These are phyloP conservation scores for Poecile atricapillus DNA, from an alignment of 2,113 vertebrate species.

Conservation along the genomic window DNA sequence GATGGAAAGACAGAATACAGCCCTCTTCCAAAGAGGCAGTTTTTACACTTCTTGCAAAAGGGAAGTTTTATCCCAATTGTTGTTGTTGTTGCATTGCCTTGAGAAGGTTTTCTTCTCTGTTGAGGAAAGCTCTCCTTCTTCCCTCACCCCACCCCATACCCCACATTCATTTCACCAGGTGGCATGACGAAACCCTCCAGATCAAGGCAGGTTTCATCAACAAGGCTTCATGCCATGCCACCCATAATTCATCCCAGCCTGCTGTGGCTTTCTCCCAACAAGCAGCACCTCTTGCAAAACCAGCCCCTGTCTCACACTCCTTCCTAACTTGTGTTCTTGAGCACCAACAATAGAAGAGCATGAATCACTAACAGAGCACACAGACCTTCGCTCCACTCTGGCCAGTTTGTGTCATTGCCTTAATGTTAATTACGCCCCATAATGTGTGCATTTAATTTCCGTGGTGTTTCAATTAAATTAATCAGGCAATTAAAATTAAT, in stretches of 20 bases:
- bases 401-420: conserved; percentile 54
- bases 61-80: not conserved
- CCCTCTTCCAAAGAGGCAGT: not conserved
- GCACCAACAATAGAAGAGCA: not conserved
- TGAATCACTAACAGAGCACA: conserved; percentile 23
- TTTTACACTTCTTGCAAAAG: conserved; percentile 3
- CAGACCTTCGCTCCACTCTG: conserved; percentile 38
- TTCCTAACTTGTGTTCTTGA: conserved; percentile 5
- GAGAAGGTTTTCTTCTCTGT: not conserved
- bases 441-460: conserved; percentile 63
- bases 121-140: conserved; percentile 41
- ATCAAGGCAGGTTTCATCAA: conserved; percentile 63
- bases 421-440: conserved; percentile 53
- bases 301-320: conserved; percentile 36
- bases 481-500: conserved; percentile 73
- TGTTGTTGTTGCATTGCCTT: not conserved
- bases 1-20: not conserved
- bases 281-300: conserved; percentile 54
- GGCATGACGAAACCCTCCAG: conserved; percentile 54
- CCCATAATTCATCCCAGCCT: conserved; percentile 45
- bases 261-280: conserved; percentile 55
- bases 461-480: conserved; percentile 71
- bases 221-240: conserved; percentile 55
- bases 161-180: conserved; percentile 55
- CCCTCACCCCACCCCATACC: conserved; percentile 43